Evolutionary conservation across 35 echinoderm and acorn worm genomes (phyloP).

Genomic region (Chiridota heheva): DNA sequence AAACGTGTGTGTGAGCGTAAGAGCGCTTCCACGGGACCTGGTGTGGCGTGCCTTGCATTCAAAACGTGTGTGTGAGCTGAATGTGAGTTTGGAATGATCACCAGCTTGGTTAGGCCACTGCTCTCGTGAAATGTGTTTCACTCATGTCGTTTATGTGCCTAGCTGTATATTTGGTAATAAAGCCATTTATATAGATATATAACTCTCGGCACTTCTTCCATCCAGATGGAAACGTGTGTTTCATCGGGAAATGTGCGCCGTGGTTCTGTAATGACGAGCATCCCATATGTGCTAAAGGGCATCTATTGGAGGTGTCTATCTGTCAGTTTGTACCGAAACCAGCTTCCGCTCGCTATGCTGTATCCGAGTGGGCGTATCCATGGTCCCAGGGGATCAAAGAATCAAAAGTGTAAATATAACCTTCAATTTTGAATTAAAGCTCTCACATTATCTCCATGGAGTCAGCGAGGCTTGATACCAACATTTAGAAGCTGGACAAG

Average conservation of each 20-base stretch:
- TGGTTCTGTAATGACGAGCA: slow-evolving; percentile 82
- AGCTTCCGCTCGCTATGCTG: background rate
- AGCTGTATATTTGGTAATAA: background rate
- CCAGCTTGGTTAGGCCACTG: background rate
- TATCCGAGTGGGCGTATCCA: slow-evolving; percentile 63
- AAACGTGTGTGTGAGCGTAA: too few species aligned
- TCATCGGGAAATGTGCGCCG: slow-evolving; percentile 62
- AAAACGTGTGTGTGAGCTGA: background rate
- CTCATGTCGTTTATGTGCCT: background rate
- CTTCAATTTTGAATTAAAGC: too few species aligned
- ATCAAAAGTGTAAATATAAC: slow-evolving; percentile 61
- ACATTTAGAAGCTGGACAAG: too few species aligned
- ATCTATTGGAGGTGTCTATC: slow-evolving; percentile 61
- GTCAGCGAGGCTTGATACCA: too few species aligned
- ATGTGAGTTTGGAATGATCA: background rate
- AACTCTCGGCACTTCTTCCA: background rate
- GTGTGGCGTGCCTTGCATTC: background rate
- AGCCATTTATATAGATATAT: background rate
- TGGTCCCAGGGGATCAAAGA: slow-evolving; percentile 90
- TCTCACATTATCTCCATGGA: too few species aligned
- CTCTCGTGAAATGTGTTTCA: background rate
- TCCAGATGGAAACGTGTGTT: slow-evolving; percentile 66
- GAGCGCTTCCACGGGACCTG: too few species aligned
- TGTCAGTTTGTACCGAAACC: slow-evolving; percentile 54
- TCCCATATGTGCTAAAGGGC: slow-evolving; percentile 55